Evolutionary conservation across 1,140 invertebrate genomes (phyloP).

Genomic region (Papilio dardanus): DNA sequence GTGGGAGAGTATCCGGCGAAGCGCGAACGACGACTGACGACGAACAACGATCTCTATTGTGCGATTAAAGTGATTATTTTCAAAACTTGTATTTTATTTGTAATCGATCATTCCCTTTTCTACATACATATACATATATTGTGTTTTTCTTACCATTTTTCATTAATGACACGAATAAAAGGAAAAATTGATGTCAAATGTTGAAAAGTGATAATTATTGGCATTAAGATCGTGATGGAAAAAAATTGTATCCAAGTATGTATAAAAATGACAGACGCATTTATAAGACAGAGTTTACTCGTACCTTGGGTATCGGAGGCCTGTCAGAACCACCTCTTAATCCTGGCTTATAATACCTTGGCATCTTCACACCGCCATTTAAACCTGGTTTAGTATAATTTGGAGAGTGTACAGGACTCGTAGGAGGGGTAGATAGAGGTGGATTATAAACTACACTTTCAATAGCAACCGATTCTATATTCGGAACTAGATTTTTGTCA

Average conservation of each 20-base stretch:
- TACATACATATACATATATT: too few species aligned
- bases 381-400: conserved; percentile 56
- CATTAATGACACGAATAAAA: background rate
- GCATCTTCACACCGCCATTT: conserved; percentile 42
- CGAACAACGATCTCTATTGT: too few species aligned
- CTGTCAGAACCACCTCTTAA: conserved; percentile 51
- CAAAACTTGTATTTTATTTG: too few species aligned
- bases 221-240: too few species aligned
- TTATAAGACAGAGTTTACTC: background rate
- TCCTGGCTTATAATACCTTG: conserved; percentile 48
- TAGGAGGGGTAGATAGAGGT: conserved; percentile 61
- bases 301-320: conserved; percentile 50
- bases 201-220: too few species aligned
- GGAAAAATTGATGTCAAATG: background rate
- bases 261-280: background rate
- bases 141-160: too few species aligned
- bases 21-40: too few species aligned
- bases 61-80: too few species aligned
- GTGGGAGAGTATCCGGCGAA: too few species aligned
- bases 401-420: conserved; percentile 48
- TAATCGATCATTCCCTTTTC: too few species aligned
- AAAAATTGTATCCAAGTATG: background rate
- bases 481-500: conserved; percentile 70
- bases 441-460: conserved; percentile 61
- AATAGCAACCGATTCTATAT: conserved; percentile 61